Base-by-base conservation (phyloP, 2,888 invertebrate species). In the Mesoligia furuncula region DNA sequence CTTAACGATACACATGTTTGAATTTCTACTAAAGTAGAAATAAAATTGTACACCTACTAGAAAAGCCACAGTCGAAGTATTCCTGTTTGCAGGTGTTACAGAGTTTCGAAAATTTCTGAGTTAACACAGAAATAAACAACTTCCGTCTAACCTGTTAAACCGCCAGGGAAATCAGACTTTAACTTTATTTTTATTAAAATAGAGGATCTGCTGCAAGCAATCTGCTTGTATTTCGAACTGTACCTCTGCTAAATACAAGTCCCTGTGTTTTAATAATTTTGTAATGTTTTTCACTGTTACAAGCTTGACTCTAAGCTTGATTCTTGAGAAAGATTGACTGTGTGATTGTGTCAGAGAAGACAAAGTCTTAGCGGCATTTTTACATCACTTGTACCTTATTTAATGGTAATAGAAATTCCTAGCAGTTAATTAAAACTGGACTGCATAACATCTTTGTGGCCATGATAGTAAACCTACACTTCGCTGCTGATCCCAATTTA, bases 121-220 rank as follows among this genome's bases (percentile, higher is more conserved):
- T 69, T 81, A 51, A 68, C 48, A 64, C 57, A 7, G n/a, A 54
- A 8, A 80, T 79, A 68, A 57, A 80, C 20, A 42, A 72, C 36
- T 66, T 54, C 36, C 36, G 1, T 48, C 42, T 57, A 48, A 81
- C 57, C 39, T 42, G 13, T 17, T 51, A 39, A 31, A n/a, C 9
- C 68, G 17, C 64, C 13, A 31, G 76, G 76, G 65, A 80, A 75
- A 80, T 81, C 65, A 59, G 59, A 24, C 24, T 51, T 69, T 69
- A 68, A 68, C 13, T 64, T 51, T 73, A 54, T 69, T 80, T 61
- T 39, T 36, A 62, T 39, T 48, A 39, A 54, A 17, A 48, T 45
- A 64, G 15, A 42, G 45, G 0, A 57, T 57, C 13, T 27, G 17
- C 24, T 36, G 59, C 15, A 27, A 15, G 24, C 8, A 51, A 54